Conservation (phyloP, 2,113 vertebrate species). For the Terrapene triunguis region DNA sequence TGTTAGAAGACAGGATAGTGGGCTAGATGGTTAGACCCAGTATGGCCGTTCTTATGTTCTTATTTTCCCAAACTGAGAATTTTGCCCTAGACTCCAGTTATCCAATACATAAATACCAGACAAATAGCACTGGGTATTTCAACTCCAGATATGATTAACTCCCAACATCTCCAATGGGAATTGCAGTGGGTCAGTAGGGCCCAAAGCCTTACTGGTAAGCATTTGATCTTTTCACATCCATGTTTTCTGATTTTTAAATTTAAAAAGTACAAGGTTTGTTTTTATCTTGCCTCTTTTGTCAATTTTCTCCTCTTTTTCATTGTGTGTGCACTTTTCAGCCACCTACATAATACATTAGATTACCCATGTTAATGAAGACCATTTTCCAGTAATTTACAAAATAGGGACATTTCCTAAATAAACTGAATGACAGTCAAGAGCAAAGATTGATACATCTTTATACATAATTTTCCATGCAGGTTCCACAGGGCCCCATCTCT, state of each 20-base stretch:
- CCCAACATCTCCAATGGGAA: not conserved
- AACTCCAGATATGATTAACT: not conserved
- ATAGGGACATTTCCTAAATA: not conserved
- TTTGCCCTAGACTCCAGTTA: not conserved
- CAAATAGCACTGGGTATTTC: not conserved
- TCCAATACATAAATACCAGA: not conserved
- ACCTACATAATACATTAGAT: not conserved
- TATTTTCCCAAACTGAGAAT: not conserved
- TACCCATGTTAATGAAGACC: not conserved
- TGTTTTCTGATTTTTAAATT: not conserved
- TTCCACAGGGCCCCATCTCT: not conserved
- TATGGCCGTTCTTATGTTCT: too few relatives aligned
- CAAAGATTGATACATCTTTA: not conserved
- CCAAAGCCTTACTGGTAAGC: not conserved
- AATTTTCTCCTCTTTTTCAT: not conserved
- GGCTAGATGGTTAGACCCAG: too few relatives aligned
- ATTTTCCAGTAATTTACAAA: not conserved
- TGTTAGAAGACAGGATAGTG: too few relatives aligned
- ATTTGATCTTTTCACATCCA: not conserved
- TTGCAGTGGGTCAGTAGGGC: not conserved
- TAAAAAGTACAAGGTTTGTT: not conserved
- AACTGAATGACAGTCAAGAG: not conserved
- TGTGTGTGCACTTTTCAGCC: not conserved
- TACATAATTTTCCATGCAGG: not conserved
- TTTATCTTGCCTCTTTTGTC: not conserved